Evolutionary conservation across 2,888 invertebrate genomes (phyloP).

Genomic region (Tromatobia lineatoria): DNA sequence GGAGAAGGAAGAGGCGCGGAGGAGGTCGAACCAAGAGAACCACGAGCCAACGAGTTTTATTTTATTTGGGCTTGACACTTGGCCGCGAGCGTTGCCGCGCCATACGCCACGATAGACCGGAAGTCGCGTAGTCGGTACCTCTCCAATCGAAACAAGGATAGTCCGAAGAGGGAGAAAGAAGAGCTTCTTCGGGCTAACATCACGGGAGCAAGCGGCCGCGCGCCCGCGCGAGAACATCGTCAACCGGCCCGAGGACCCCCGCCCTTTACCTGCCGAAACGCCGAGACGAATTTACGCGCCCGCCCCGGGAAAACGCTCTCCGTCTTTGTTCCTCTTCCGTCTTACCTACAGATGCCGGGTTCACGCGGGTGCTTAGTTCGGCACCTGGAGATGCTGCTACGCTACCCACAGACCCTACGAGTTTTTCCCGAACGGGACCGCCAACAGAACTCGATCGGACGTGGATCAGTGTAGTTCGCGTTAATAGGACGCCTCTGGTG

Average conservation of each 20-base stretch:
- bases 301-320: slow-evolving; percentile 62
- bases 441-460: slow-evolving; percentile 42
- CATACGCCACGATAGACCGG: slow-evolving; percentile 65
- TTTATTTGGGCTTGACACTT: slow-evolving; percentile 82
- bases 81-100: slow-evolving; percentile 75
- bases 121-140: slow-evolving; percentile 58
- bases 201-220: background rate
- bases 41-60: slow-evolving; percentile 77
- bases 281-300: slow-evolving; percentile 61
- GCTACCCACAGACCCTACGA: background rate
- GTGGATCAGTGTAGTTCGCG: slow-evolving; percentile 39
- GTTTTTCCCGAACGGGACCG: slow-evolving; percentile 49
- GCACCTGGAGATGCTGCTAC: background rate
- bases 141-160: slow-evolving; percentile 63
- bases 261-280: slow-evolving; percentile 60
- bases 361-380: slow-evolving; percentile 43
- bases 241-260: slow-evolving; percentile 43
- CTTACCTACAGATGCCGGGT: slow-evolving; percentile 3
- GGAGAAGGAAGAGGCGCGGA: slow-evolving; percentile 62
- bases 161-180: slow-evolving; percentile 62
- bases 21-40: slow-evolving; percentile 51
- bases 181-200: slow-evolving; percentile 26
- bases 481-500: background rate
- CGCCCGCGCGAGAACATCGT: slow-evolving; percentile 13
- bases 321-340: slow-evolving; percentile 28